Conservation (phyloP, 2,113 vertebrate species). For the Phyllostomus hastatus region DNA sequence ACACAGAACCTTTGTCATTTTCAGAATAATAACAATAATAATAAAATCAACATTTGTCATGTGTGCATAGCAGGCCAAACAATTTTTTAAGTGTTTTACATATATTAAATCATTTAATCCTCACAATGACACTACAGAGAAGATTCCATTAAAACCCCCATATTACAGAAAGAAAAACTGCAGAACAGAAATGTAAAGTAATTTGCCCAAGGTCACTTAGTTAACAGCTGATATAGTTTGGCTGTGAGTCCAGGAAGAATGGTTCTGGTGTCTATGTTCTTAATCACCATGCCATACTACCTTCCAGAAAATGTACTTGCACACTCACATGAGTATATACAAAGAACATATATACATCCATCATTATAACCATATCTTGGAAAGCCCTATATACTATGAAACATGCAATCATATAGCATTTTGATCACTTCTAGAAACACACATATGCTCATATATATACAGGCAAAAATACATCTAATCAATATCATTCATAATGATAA, state of each 20-base stretch:
- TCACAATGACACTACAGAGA: neutral
- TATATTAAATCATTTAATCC: neutral
- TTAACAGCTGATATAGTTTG: neutral
- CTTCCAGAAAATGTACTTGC: neutral
- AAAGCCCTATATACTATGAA: neutral
- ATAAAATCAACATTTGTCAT: neutral
- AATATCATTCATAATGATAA: neutral
- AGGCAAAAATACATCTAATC: neutral
- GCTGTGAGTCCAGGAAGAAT: neutral
- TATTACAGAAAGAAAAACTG: constrained; percentile 18
- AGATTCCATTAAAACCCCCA: neutral
- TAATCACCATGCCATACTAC: neutral
- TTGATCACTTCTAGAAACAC: constrained; percentile 4
- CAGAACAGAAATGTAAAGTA: neutral
- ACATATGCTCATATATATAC: neutral
- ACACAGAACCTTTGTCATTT: neutral
- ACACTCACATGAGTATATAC: neutral
- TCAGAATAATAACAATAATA: neutral
- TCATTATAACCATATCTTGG: neutral
- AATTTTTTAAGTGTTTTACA: neutral
- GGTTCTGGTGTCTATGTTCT: neutral
- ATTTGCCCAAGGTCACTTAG: constrained; percentile 5
- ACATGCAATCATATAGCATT: neutral
- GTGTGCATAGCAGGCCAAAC: neutral
- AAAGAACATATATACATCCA: neutral